Percentiles rank a stretch among this genome's conserved stretches.
These are phyloP conservation scores for Fukomys damarensis DNA, from an alignment of 2,113 vertebrate genomes.

Conservation along the genomic window DNA sequence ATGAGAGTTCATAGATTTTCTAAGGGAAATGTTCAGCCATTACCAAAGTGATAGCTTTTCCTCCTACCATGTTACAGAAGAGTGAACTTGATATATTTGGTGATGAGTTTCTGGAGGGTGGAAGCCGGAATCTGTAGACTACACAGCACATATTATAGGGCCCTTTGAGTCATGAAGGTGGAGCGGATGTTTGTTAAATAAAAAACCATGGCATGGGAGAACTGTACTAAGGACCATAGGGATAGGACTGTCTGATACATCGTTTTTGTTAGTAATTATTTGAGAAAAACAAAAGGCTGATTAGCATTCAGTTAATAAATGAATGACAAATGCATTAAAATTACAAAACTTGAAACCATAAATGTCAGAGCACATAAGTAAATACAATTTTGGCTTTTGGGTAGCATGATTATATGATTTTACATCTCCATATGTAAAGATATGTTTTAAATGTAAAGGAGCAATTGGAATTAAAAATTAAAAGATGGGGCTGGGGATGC, in stretches of 20 bases:
- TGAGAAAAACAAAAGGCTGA: not conserved
- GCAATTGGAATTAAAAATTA: not conserved
- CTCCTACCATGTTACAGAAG: not conserved
- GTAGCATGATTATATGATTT: not conserved
- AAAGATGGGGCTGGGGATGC: not conserved
- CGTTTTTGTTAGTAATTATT: not conserved
- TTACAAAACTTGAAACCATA: slow-evolving; percentile 25
- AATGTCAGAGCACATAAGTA: not conserved
- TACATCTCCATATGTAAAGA: not conserved
- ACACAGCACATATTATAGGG: not conserved
- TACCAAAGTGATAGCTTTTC: not conserved
- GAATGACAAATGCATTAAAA: not conserved
- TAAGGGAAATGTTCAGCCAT: not conserved
- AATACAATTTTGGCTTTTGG: slow-evolving; percentile 15
- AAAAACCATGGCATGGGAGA: not conserved
- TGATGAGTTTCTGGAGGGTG: not conserved
- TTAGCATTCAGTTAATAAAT: not conserved
- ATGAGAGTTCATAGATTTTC: not conserved
- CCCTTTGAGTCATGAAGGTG: not conserved
- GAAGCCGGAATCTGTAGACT: not conserved
- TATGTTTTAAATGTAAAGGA: not conserved
- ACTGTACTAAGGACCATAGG: not conserved
- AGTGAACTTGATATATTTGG: not conserved
- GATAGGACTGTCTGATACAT: not conserved
- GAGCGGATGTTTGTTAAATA: not conserved